These are phyloP conservation scores for Electrona antarctica DNA, from an alignment of 2,113 vertebrate genomes.

Conservation along the genomic window DNA sequence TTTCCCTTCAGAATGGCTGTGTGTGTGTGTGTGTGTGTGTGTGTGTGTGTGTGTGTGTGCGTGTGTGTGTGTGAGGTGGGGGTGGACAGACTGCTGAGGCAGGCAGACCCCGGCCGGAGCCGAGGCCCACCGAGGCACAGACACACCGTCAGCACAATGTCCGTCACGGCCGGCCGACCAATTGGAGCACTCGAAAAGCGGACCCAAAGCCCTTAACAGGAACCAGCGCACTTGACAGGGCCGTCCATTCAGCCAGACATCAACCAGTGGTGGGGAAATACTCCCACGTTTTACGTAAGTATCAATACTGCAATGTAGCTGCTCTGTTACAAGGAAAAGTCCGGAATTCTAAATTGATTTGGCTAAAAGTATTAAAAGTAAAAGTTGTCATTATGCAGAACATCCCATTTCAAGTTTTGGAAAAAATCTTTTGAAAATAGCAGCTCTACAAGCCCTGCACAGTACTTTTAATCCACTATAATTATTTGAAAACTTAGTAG, in stretches of 20 bases:
- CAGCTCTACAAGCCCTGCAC: no score
- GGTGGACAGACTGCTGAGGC: constrained; percentile 74
- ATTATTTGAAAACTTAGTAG: no score
- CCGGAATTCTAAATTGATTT: no score
- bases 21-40: constrained; percentile 16
- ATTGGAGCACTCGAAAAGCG: constrained; percentile 40
- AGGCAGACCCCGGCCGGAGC: constrained; percentile 62
- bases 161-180: constrained; percentile 63
- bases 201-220: constrained; percentile 51
- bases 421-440: no score
- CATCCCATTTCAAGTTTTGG: no score
- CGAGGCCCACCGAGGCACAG: constrained; percentile 58
- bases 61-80: constrained; percentile 9
- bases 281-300: no score
- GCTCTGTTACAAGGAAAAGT: no score
- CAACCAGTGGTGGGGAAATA: no score
- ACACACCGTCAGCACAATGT: constrained; percentile 80
- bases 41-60: constrained; percentile 18
- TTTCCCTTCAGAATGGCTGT: neutral
- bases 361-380: no score
- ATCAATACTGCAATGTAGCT: no score
- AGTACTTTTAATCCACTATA: no score
- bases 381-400: no score
- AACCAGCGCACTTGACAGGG: constrained; percentile 45
- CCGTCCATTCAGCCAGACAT: neutral